Base-by-base conservation (phyloP, 2,113 vertebrate species). In the Synchiropus splendidus region DNA sequence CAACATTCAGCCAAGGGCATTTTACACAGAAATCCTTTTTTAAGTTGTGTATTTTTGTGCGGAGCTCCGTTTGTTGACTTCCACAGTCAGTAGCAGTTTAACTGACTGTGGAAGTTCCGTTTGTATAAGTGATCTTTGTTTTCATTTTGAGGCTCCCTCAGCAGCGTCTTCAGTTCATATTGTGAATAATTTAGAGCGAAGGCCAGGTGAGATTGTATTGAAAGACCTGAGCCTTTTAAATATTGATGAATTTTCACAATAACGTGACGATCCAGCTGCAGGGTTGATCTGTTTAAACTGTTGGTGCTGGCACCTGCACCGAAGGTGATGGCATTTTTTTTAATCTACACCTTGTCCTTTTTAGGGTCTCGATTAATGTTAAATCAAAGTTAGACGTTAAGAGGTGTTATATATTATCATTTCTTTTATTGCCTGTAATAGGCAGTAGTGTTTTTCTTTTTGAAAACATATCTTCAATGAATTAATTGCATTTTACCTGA, bases 171-270 rank as follows among this genome's bases (percentile, higher is more conserved):
- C 14, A 12, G 54, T 40, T 65, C 45, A 34, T 15, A 10, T 30
- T 37, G 45, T 86, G 58, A 87, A 86, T 86, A 82, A 87, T 87
- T 86, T 61, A 86, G 67, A 18, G 31, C 35, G 14, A 6, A 27
- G 31, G 36, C 44, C 32, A 10, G 53, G 67, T 69, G 57, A 52
- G 50, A 42, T 59, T 57, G 62, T 42, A 59, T 64, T 67, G 67
- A 77, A 67, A 69, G 45, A 36, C 52, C 55, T 48, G 34, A 39
- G 36, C 40, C 37, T 2, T 38, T 82, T 57, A 82, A 85, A 82
- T 71, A 83, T 85, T 85, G 46, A 86, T 79, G 54, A 69, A 70
- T 66, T 71, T 51, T 54, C 60, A 45, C 56, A 67, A 65, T 72
- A 66, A 73, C 48, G 51, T 54, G 57, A 57, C 77, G 73, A 80